A percentile compares a stretch with the other conserved stretches of the same genome.
Conservation (phyloP, 2,113 vertebrate genomes). For the Macroglossus sobrinus region DNA sequence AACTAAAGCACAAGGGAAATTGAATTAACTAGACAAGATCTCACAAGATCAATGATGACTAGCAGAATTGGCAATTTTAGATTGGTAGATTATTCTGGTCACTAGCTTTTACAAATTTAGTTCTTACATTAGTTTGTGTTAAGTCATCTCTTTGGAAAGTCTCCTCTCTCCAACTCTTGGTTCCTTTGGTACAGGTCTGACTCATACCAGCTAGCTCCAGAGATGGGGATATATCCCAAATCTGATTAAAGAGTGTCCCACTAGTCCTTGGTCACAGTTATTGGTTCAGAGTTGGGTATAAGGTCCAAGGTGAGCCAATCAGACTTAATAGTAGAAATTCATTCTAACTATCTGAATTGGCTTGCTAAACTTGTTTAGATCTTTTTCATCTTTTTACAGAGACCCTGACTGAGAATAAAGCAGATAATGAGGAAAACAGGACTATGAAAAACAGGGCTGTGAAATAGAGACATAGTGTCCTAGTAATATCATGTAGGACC, state of each 20-base stretch:
- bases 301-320: background rate
- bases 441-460: background rate
- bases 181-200: background rate
- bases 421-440: background rate
- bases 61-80: background rate
- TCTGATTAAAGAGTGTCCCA: background rate
- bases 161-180: background rate
- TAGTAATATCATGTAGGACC: slow-evolving; percentile 16
- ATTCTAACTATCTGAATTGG: background rate
- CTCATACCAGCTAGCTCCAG: background rate
- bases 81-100: background rate
- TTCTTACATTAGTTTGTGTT: background rate
- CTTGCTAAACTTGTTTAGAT: background rate
- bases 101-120: background rate
- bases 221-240: background rate
- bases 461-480: slow-evolving; percentile 19
- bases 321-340: background rate
- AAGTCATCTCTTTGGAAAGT: background rate
- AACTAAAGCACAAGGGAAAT: slow-evolving; percentile 35
- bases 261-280: background rate
- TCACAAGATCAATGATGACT: background rate
- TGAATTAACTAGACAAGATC: background rate
- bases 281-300: background rate
- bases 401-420: slow-evolving; percentile 3
- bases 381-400: background rate